Percentiles rank a stretch among this genome's conserved stretches.
These are phyloP conservation scores for Hylomyscus alleni DNA, from an alignment of 2,797 vertebrate genomes.

Conservation along the genomic window DNA sequence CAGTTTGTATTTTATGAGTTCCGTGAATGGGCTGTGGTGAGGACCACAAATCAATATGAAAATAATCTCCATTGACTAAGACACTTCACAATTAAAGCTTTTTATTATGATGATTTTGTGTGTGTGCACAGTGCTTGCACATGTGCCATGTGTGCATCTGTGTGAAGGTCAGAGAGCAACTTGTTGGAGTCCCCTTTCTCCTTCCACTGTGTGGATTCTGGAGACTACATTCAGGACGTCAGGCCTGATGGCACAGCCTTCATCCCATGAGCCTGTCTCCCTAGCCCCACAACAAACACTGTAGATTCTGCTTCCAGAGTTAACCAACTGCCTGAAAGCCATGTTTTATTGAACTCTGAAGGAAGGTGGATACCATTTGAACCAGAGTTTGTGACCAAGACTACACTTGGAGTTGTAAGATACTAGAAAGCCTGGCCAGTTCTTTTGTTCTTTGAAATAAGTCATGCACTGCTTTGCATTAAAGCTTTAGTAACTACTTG, in stretches of 20 bases:
- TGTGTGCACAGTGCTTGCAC: no score
- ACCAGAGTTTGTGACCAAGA: not conserved
- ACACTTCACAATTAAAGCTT: not conserved
- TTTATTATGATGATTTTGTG: not conserved
- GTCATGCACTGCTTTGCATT: conserved; percentile 48
- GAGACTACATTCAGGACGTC: no score
- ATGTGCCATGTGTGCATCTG: not conserved
- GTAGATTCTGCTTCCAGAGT: not conserved
- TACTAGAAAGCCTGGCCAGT: not conserved
- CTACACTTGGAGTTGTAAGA: not conserved
- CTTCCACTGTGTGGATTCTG: not conserved
- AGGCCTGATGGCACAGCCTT: not conserved
- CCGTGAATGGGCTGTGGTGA: not conserved
- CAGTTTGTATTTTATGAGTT: not conserved
- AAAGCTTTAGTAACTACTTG: conserved; percentile 45
- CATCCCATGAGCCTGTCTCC: not conserved
- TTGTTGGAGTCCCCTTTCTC: not conserved
- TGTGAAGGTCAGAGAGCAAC: not conserved
- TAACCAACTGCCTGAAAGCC: not conserved
- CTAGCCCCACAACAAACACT: not conserved
- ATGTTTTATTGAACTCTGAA: not conserved
- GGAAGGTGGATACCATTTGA: not conserved
- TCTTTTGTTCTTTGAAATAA: not conserved
- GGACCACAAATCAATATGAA: not conserved
- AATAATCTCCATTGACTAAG: not conserved